Conservation (phyloP, 2,113 vertebrate genomes). For the Struthio camelus region DNA sequence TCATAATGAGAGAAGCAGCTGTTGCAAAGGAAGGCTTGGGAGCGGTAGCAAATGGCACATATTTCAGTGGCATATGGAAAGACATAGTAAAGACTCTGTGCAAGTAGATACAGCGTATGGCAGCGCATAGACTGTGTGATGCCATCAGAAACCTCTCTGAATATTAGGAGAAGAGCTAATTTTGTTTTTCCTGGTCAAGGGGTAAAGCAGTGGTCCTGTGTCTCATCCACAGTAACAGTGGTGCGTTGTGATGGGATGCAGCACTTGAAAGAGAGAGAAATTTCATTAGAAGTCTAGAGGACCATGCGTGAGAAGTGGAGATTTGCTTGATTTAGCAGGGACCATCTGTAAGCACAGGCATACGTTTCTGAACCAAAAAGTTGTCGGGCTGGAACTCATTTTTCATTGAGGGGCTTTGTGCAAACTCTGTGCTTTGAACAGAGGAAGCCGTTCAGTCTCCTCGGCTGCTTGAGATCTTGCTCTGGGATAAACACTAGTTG, state of each 20-base stretch:
- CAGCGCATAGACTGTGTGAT: background rate
- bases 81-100: background rate
- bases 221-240: background rate
- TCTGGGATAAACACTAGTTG: background rate
- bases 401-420: background rate
- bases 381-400: background rate
- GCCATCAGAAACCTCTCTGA: background rate
- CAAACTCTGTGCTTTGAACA: background rate
- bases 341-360: background rate
- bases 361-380: background rate
- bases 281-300: background rate
- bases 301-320: background rate
- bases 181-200: background rate
- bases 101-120: background rate
- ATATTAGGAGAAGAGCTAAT: background rate
- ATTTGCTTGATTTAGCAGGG: background rate
- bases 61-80: background rate
- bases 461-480: background rate
- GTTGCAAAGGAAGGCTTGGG: background rate
- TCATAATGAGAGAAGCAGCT: background rate
- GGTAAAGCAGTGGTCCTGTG: background rate
- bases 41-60: background rate
- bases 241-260: background rate
- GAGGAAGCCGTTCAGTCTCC: background rate
- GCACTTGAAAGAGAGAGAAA: background rate